Conservation (phyloP, 2,113 vertebrate genomes). For the Dascyllus trimaculatus region DNA sequence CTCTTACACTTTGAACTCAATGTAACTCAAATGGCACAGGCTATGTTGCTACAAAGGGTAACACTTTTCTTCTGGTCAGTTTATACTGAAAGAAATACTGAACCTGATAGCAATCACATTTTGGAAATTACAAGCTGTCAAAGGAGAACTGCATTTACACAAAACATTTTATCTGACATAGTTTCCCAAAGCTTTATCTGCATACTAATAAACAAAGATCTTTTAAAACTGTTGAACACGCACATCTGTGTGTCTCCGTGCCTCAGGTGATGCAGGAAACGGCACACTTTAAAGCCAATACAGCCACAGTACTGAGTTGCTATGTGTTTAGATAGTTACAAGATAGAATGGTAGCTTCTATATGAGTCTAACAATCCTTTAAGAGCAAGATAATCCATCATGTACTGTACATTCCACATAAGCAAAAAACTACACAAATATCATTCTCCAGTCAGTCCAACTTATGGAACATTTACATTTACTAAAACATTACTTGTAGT, state of each 20-base stretch:
- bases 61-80: slow-evolving; percentile 8
- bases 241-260: no score
- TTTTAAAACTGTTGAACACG: no score
- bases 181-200: no score
- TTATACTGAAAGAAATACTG: background rate
- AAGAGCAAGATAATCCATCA: no score
- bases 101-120: slow-evolving; percentile 3
- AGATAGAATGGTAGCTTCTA: background rate
- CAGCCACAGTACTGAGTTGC: no score
- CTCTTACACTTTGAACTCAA: slow-evolving; percentile 33
- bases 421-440: background rate
- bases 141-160: background rate
- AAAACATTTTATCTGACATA: background rate
- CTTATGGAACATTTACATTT: no score
- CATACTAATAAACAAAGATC: no score
- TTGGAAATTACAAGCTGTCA: background rate
- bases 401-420: background rate
- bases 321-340: background rate
- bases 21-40: slow-evolving; percentile 23
- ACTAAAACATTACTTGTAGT: no score
- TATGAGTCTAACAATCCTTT: background rate
- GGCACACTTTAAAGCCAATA: no score
- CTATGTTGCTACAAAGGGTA: background rate
- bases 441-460: background rate
- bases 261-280: no score